phyloP scores from a whole-genome alignment of 2,797 vertebrate species.

The Epinephelus malabaricus region DNA sequence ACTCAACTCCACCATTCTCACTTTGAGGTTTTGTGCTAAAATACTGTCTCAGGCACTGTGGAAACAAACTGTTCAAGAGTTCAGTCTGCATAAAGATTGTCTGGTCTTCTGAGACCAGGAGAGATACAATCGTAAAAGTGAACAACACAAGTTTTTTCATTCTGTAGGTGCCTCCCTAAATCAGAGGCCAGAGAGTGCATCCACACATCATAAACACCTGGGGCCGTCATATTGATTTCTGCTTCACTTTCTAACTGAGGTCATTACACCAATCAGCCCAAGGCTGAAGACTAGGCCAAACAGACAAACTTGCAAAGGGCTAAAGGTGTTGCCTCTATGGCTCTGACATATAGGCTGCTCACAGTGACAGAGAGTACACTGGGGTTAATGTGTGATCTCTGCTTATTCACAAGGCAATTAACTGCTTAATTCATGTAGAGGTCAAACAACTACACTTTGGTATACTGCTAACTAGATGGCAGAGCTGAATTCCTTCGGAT shows the following conservation, averaged over 20 bases:
- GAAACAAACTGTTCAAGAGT: slow-evolving; percentile 16
- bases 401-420: slow-evolving; percentile 10
- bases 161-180: slow-evolving; percentile 12
- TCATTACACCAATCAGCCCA: slow-evolving; percentile 48
- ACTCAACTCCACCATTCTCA: neutral
- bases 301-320: neutral
- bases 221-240: slow-evolving; percentile 61
- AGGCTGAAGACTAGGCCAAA: slow-evolving; percentile 27
- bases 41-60: slow-evolving; percentile 7
- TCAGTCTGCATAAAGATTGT: slow-evolving; percentile 7
- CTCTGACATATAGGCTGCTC: neutral
- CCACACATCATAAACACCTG: slow-evolving; percentile 51
- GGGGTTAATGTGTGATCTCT: neutral
- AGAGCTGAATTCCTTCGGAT: neutral
- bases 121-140: slow-evolving; percentile 14
- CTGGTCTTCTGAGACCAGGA: neutral
- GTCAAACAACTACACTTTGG: neutral
- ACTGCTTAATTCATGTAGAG: neutral
- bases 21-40: slow-evolving; percentile 23
- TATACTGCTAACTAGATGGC: neutral
- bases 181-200: slow-evolving; percentile 31
- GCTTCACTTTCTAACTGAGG: slow-evolving; percentile 45
- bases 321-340: slow-evolving; percentile 1
- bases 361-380: neutral
- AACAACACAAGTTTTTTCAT: slow-evolving; percentile 20